phyloP scores from a whole-genome alignment of 2,113 vertebrate species.

The Zapornia atra region DNA sequence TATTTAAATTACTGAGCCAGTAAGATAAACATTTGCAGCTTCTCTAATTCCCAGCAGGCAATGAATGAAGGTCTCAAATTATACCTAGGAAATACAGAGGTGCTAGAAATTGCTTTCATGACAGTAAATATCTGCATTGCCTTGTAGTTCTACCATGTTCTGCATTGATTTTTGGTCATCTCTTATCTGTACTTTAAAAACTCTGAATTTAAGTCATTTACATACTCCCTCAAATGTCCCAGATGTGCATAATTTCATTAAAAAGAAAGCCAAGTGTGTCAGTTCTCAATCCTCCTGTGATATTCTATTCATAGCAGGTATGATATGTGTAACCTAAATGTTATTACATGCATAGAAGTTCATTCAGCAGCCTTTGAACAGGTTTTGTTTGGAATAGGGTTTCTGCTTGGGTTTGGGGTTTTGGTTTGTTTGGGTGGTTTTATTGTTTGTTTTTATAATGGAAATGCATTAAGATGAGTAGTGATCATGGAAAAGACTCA shows the following conservation, averaged over 20 bases:
- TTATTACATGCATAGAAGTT: neutral
- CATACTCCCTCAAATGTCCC: neutral
- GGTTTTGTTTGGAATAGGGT: neutral
- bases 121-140: conserved; percentile 5
- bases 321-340: neutral
- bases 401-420: neutral
- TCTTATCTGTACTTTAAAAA: neutral
- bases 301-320: neutral
- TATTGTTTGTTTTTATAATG: neutral
- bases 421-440: too few relatives aligned
- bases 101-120: conserved; percentile 13
- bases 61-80: neutral
- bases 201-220: neutral
- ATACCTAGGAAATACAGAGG: neutral
- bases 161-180: neutral
- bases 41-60: conserved; percentile 28
- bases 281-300: neutral
- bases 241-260: neutral
- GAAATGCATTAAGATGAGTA: neutral
- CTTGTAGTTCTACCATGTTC: neutral
- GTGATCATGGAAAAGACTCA: neutral
- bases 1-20: neutral
- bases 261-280: neutral
- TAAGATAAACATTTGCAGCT: neutral
- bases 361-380: neutral